Base-by-base conservation (phyloP, 2,113 vertebrate genomes). In the Apistogramma diplotaenia region DNA sequence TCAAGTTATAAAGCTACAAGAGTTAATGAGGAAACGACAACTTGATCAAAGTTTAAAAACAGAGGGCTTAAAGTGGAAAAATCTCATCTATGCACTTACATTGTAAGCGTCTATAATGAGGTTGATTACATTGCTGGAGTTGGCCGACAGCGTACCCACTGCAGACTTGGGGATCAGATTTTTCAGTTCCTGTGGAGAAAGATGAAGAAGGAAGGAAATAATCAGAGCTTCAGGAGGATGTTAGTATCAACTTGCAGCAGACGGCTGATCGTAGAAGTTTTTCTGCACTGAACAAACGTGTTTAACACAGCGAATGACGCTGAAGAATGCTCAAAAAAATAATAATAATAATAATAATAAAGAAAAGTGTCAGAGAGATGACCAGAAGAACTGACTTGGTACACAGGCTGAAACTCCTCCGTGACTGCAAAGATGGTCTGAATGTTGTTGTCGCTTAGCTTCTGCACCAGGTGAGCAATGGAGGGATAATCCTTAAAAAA, bases 381-480 rank as follows among this genome's bases (percentile, higher is more conserved):
- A 54, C 40, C 9, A 49, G 10, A 51, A 62, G n/a, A 33, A 78
- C 91, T 60, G 18, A 99, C 98, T 95, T 98, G 96, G 85, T 99
- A 99, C 89, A 99, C 96, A 0, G 97, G 96, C 89, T 99, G 98
- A 91, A 99, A 99, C 92, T 99, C 98, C 84, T 97, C 95, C 21
- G 98, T 99, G 54, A 99, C 97, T 10, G 98, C 98, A 92, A 99
- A 99, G 86, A 99, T 99, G 1, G 97, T 99, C 91, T 99, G 98
- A 87, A 99, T 99, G 87, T 99, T 99, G 94, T 99, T 99, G 92
- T 99, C 98, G 37, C 98, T 99, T 81, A 99, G 94, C 89, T 99
- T 99, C 93, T 99, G 98, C 40, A 99, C 98, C 75, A 99, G 96
- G 87, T 99, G 98, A 89, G 98, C 98, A 76, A 99, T 99, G 29